Evolutionary conservation across 2,797 vertebrate species (phyloP).

Genomic region (Falco cherrug): DNA sequence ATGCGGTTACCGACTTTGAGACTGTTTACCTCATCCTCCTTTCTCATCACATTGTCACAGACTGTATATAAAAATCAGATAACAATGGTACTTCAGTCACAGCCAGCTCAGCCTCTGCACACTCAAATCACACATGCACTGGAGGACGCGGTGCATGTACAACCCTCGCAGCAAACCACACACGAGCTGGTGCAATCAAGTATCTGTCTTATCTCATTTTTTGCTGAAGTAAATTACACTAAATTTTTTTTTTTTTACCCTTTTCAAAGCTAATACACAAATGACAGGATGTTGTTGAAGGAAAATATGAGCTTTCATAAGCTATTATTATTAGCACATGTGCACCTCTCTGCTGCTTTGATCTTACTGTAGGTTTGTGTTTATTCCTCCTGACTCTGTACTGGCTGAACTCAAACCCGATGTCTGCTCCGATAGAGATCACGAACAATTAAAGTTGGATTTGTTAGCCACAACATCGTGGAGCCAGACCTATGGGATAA

Average conservation of each 20-base stretch:
- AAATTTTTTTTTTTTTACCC: neutral
- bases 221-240: slow-evolving; percentile 65
- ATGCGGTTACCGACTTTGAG: slow-evolving; percentile 81
- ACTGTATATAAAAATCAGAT: slow-evolving; percentile 74
- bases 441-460: slow-evolving; percentile 41
- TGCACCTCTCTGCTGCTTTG: slow-evolving; percentile 63
- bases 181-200: slow-evolving; percentile 26
- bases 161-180: slow-evolving; percentile 69
- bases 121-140: neutral
- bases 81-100: slow-evolving; percentile 53
- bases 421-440: slow-evolving; percentile 39
- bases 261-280: slow-evolving; percentile 59
- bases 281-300: slow-evolving; percentile 79
- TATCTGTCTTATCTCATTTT: slow-evolving; percentile 55
- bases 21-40: slow-evolving; percentile 87
- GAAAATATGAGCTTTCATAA: slow-evolving; percentile 75
- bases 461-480: slow-evolving; percentile 39
- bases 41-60: slow-evolving; percentile 70
- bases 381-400: slow-evolving; percentile 57
- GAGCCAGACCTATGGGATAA: slow-evolving; percentile 1
- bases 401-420: slow-evolving; percentile 12
- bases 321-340: slow-evolving; percentile 69
- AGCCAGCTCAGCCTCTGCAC: slow-evolving; percentile 47
- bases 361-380: slow-evolving; percentile 65
- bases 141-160: neutral